Percentiles rank a stretch among this genome's conserved stretches.
Evolutionary conservation across 2,888 invertebrate species (phyloP).

Genomic region (Ectemnius continuus): DNA sequence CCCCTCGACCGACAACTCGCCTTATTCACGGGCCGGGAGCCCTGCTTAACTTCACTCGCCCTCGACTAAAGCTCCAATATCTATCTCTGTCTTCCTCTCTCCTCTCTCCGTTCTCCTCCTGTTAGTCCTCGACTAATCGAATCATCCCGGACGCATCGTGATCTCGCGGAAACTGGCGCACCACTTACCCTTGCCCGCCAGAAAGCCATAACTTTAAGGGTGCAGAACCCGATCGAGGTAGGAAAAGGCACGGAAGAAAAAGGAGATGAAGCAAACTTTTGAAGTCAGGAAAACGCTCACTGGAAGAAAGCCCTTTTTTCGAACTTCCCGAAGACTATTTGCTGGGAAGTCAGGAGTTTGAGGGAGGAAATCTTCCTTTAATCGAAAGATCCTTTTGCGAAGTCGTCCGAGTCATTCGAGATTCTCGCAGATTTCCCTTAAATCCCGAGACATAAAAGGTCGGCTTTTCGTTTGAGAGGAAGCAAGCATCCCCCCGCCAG

Average conservation of each 20-base stretch:
- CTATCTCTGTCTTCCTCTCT: background rate
- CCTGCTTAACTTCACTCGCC: slow-evolving; percentile 7
- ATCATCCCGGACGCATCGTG: slow-evolving; percentile 53
- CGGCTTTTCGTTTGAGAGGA: slow-evolving; percentile 27
- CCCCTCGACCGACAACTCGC: slow-evolving; percentile 35
- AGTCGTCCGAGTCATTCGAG: slow-evolving; percentile 11
- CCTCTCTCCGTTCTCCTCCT: slow-evolving; percentile 19
- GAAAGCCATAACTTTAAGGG: slow-evolving; percentile 19
- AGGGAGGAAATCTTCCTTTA: background rate
- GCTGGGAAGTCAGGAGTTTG: background rate
- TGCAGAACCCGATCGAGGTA: no score
- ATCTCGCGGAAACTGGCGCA: slow-evolving; percentile 41
- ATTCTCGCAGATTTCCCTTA: slow-evolving; percentile 18
- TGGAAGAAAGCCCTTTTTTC: no score
- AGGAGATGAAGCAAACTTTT: background rate
- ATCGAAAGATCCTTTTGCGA: background rate
- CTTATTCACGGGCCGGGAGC: slow-evolving; percentile 49
- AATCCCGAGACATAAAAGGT: slow-evolving; percentile 14
- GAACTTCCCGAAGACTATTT: background rate
- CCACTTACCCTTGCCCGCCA: slow-evolving; percentile 18
- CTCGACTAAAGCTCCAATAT: background rate
- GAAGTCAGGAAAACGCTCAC: no score
- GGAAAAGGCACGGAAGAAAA: no score
- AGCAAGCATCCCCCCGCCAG: no score
- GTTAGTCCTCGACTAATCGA: slow-evolving; percentile 54